Evolutionary conservation across 2,113 vertebrate species (phyloP), one percentile per base, ranked within the genome.

Genomic region (Noturus placidus): DNA sequence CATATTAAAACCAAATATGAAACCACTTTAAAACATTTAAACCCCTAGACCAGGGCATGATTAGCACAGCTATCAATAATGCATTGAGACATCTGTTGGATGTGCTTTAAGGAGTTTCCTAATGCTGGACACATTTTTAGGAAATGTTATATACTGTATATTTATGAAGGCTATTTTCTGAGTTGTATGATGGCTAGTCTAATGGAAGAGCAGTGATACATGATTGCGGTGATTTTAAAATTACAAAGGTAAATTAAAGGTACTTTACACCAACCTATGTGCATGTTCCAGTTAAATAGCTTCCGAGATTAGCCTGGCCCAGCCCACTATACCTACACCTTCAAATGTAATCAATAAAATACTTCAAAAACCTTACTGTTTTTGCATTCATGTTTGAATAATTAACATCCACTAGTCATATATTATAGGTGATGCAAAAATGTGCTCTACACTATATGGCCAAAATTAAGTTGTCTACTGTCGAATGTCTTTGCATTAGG

Each of bases 1-100:
- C 91, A 93, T 93, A 92, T 93, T 92, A 91, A 92, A 92, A 93
- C 72, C 83, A 72, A 89, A 88, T 74, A 72, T 82, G 65, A 80
- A 79, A 52, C 74, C 69, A 76, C 84, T 82, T 57, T 84, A 83
- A 76, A 42, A 46, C 72, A 76, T 76, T 76, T 10, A 38, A 38
- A 22, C 30, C 4, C 33, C 17, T 35, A 70, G 69, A 72, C 6
- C 15, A 15, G 67, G 67, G 30, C 17, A 22, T 72, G 33, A 42
- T 72, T 42, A 42, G 69, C 33, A 38, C 17, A 22, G 8, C 33
- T 89, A 86, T 86, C 83, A 87, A 85, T 85, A 84, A 83, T 61
- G 77, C 72, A 76, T 76, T 76, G 10, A 59, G 82, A 69, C 70
- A 82, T 86, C 87, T 88, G 79, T 59, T 46, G 1, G 42, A 84